Conservation (phyloP, 2,113 vertebrate genomes). For the Deroptyus accipitrinus region DNA sequence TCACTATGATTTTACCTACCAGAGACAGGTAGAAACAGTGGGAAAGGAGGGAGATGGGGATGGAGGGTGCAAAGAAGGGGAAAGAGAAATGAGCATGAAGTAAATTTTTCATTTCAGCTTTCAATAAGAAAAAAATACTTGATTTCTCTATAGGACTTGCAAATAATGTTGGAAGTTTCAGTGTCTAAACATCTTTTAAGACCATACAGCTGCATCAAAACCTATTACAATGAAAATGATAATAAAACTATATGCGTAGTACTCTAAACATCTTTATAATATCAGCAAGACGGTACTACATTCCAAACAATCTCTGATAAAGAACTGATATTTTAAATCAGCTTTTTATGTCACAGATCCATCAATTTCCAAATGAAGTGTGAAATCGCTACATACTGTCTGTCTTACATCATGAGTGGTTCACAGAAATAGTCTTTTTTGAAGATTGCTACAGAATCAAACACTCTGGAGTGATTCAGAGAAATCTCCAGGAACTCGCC, state of each 20-base stretch:
- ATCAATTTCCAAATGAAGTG: background rate
- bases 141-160: background rate
- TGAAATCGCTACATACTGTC: background rate
- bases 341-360: background rate
- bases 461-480: too few species aligned
- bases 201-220: background rate
- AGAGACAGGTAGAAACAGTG: background rate
- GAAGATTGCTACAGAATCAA: background rate
- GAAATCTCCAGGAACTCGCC: too few species aligned
- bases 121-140: background rate
- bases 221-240: background rate
- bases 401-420: background rate
- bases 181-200: background rate
- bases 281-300: background rate
- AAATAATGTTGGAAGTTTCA: background rate
- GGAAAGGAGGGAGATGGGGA: accelerated
- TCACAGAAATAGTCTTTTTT: background rate
- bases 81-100: background rate
- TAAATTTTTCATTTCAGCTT: background rate
- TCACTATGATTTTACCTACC: background rate
- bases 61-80: background rate
- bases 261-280: background rate
- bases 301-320: background rate
- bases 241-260: background rate
- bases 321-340: background rate